A percentile compares a stretch with the other conserved stretches of the same genome.
Evolutionary conservation across 1,140 invertebrate genomes (phyloP).

Genomic region (Halotydeus destructor): DNA sequence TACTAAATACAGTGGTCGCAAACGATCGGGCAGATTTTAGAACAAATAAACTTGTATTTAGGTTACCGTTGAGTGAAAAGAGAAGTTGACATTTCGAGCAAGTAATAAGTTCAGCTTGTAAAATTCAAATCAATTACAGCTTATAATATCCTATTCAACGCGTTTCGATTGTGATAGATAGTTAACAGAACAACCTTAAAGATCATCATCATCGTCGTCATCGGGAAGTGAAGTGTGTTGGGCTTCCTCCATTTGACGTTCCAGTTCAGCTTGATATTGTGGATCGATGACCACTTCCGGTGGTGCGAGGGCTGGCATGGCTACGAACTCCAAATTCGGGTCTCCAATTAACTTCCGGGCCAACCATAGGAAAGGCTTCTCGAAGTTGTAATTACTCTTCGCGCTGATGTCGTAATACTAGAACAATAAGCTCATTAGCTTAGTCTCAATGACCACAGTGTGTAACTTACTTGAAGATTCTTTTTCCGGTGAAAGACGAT

Average conservation of each 20-base stretch:
- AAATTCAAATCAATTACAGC: too few relatives aligned
- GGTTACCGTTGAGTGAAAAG: too few relatives aligned
- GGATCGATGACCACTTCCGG: slow-evolving; percentile 98
- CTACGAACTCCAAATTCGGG: slow-evolving; percentile 95
- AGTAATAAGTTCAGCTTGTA: too few relatives aligned
- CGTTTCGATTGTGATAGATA: too few relatives aligned
- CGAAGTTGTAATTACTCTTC: slow-evolving; percentile 99
- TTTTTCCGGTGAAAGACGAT: slow-evolving; percentile 99
- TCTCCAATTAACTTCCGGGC: slow-evolving; percentile 94
- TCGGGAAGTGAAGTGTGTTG: slow-evolving; percentile 73
- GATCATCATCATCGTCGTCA: slow-evolving; percentile 83
- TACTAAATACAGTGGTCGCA: slow-evolving; percentile 29
- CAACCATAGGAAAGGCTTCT: slow-evolving; percentile 98
- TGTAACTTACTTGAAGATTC: slow-evolving; percentile 87
- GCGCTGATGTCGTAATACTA: slow-evolving; percentile 99
- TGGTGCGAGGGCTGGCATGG: slow-evolving; percentile 90
- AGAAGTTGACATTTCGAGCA: too few relatives aligned
- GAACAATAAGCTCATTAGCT: too few relatives aligned
- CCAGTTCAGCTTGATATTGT: slow-evolving; percentile 80
- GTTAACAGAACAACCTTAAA: too few relatives aligned
- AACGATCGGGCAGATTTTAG: slow-evolving; percentile 20
- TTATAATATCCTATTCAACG: too few relatives aligned
- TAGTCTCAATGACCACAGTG: too few relatives aligned
- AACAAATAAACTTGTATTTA: too few relatives aligned
- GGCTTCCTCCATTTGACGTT: slow-evolving; percentile 81